A percentile compares a stretch with the other conserved stretches of the same genome.
Conservation (phyloP, 2,113 vertebrate species). For the Crotalus tigris region DNA sequence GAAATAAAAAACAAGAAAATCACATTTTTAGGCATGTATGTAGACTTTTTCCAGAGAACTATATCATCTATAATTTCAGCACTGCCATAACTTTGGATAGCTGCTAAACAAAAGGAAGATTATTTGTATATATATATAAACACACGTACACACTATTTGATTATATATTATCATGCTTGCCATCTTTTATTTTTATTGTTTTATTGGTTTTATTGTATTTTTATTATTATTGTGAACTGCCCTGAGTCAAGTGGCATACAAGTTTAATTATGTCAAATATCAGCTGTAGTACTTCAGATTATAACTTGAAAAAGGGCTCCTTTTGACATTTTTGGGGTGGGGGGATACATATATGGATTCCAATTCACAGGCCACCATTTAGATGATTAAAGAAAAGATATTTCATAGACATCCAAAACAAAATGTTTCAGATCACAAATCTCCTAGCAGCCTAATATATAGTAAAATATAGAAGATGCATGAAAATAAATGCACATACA, state of each 20-base stretch:
- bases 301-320: not conserved
- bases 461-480: not conserved
- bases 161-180: not conserved
- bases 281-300: not conserved
- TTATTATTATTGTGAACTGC: not conserved
- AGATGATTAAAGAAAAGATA: not conserved
- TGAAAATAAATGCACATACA: not conserved
- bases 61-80: not conserved
- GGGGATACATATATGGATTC: not conserved
- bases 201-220: not conserved
- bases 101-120: not conserved
- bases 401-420: not conserved
- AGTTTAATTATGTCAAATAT: not conserved
- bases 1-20: constrained; percentile 30
- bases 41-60: not conserved
- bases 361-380: not conserved
- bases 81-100: not conserved
- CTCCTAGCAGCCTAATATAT: not conserved
- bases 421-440: not conserved
- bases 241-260: not conserved
- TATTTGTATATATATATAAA: not conserved
- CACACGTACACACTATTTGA: not conserved
- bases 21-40: not conserved
- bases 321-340: not conserved
- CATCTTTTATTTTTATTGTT: not conserved